Conservation (phyloP, 92 coral and sea anemone genomes). For the Porites evermanni region DNA sequence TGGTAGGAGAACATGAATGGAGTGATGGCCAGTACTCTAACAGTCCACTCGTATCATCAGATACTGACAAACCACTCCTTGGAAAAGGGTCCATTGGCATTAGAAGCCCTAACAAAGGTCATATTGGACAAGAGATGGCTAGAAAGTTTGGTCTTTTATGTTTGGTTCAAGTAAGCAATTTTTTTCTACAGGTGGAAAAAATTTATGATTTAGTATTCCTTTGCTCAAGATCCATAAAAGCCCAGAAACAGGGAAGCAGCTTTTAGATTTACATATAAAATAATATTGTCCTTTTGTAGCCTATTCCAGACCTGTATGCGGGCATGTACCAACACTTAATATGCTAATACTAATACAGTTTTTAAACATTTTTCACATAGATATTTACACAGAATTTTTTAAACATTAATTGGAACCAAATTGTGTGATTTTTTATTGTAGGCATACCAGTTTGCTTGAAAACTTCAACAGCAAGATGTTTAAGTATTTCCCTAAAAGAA, state of each 20-base stretch:
- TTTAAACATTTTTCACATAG: neutral
- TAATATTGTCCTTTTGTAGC: too few species aligned
- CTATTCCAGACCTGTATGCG: too few species aligned
- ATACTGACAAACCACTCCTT: constrained; percentile 38
- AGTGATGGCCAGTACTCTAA: constrained; percentile 60
- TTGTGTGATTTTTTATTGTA: neutral
- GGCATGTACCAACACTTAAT: too few species aligned
- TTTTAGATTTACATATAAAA: neutral
- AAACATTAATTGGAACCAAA: too few species aligned
- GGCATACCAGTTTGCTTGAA: constrained; percentile 38
- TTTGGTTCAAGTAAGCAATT: constrained; percentile 52
- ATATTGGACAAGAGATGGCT: constrained; percentile 50
- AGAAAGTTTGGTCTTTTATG: constrained; percentile 45
- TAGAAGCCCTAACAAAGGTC: constrained; percentile 56
- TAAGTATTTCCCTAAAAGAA: constrained; percentile 40
- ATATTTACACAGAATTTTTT: too few species aligned
- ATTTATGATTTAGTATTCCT: neutral
- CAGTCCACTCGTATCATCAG: constrained; percentile 46
- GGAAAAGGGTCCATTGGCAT: constrained; percentile 53
- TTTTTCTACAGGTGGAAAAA: too few species aligned
- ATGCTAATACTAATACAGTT: neutral
- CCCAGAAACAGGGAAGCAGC: neutral
- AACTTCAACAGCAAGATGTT: constrained; percentile 44
- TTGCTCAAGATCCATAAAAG: neutral
- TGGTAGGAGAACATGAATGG: constrained; percentile 67